Evolutionary conservation across 2,888 invertebrate genomes (phyloP).

Genomic region (Stratiomys singularior): DNA sequence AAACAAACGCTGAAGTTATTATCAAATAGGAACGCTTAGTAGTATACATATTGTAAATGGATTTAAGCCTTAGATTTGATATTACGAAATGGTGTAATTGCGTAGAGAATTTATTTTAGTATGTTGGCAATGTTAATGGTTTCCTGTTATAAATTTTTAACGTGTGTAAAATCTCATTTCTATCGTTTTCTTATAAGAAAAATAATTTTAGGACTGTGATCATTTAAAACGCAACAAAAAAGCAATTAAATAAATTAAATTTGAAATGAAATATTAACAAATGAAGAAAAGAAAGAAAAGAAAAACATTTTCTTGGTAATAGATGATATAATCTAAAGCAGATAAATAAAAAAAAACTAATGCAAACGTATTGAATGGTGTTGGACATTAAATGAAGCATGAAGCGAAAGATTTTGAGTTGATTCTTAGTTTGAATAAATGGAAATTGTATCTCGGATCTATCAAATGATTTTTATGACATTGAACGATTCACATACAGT

Average conservation of each 20-base stretch:
- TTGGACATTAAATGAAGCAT: too few species aligned
- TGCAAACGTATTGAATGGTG: background rate
- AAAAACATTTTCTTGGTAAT: constrained; percentile 1
- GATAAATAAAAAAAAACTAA: background rate
- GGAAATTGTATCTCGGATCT: too few species aligned
- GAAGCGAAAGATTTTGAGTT: too few species aligned
- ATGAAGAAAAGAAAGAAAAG: too few species aligned
- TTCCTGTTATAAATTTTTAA: constrained; percentile 6
- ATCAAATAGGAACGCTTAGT: constrained; percentile 37
- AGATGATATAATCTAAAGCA: constrained; percentile 15
- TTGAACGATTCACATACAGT: too few species aligned
- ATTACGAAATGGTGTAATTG: constrained; percentile 26
- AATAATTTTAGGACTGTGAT: constrained; percentile 54
- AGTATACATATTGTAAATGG: constrained; percentile 7
- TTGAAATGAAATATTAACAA: background rate
- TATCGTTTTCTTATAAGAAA: constrained; percentile 23
- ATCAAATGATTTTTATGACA: too few species aligned
- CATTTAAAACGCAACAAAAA: constrained; percentile 55
- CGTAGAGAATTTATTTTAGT: constrained; percentile 12
- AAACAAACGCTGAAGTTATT: constrained; percentile 9
- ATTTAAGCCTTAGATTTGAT: constrained; percentile 46
- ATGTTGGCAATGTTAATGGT: constrained; percentile 11
- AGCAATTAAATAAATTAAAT: constrained; percentile 52
- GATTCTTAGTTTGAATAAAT: too few species aligned
- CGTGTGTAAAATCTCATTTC: background rate